A percentile compares a stretch with the other conserved stretches of the same genome.
Evolutionary conservation across 2,797 vertebrate genomes (phyloP).

Genomic region (Phataginus tricuspis): DNA sequence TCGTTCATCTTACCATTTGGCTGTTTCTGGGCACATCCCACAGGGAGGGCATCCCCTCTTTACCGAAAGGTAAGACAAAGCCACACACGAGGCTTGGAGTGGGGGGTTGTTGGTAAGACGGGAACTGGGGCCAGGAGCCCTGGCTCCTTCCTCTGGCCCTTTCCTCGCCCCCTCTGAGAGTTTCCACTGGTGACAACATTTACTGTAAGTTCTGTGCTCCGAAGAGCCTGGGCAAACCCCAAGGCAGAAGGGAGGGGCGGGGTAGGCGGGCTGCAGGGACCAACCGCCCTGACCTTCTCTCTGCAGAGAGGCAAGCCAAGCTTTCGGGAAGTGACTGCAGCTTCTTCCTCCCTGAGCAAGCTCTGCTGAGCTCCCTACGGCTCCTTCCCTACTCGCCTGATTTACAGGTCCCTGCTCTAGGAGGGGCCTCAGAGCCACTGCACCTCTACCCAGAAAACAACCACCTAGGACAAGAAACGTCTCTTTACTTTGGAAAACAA

Average conservation of each 20-base stretch:
- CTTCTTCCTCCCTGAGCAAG: conserved; percentile 74
- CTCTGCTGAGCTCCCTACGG: conserved; percentile 59
- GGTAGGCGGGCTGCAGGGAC: conserved; percentile 55
- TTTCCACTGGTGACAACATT: conserved; percentile 84
- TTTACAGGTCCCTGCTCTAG: neutral
- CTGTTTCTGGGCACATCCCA: conserved; percentile 52
- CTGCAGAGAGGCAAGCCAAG: conserved; percentile 40
- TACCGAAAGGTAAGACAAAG: conserved; percentile 71
- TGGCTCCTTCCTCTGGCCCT: conserved; percentile 52
- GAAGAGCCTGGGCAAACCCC: conserved; percentile 85
- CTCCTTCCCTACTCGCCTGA: neutral
- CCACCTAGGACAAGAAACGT: conserved; percentile 88
- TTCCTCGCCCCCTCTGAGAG: conserved; percentile 77
- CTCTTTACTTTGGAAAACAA: conserved; percentile 88
- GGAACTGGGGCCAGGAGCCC: conserved; percentile 73
- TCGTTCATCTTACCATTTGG: neutral
- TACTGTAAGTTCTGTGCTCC: conserved; percentile 81
- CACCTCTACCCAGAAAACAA: conserved; percentile 82
- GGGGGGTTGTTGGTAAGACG: conserved; percentile 66
- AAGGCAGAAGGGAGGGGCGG: conserved; percentile 52
- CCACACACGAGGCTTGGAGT: neutral
- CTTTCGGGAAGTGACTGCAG: conserved; percentile 84
- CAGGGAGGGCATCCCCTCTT: conserved; percentile 52
- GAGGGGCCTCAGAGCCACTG: conserved; percentile 60
- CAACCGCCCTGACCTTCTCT: conserved; percentile 63